These are phyloP conservation scores for Neodiprion lecontei DNA, from an alignment of 1,140 invertebrate genomes.

Conservation along the genomic window DNA sequence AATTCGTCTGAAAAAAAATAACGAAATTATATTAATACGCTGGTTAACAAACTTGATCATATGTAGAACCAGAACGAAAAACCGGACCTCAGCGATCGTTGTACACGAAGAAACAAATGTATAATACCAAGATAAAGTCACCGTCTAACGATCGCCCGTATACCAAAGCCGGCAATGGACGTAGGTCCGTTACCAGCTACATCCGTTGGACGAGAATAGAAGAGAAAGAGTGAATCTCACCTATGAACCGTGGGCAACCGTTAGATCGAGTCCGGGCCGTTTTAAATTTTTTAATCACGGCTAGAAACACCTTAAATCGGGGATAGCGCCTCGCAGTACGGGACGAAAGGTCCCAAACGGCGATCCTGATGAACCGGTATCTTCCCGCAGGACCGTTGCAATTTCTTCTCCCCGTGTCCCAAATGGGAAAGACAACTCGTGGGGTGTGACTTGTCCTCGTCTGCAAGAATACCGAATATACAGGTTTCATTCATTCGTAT, in stretches of 20 bases:
- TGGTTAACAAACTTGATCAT: no score
- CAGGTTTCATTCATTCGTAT: constrained; percentile 58
- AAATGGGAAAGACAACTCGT: constrained; percentile 2
- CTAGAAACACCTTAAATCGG: constrained; percentile 22
- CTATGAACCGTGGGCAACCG: constrained; percentile 44
- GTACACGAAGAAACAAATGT: no score
- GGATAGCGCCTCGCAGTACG: constrained; percentile 20
- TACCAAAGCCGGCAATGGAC: no score
- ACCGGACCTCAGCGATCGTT: no score
- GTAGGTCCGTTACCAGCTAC: no score
- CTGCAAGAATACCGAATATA: constrained; percentile 39
- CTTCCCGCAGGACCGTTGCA: constrained; percentile 57
- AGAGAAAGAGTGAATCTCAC: constrained; percentile 22
- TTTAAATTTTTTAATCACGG: constrained; percentile 39
- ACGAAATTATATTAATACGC: no score
- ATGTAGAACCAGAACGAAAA: no score
- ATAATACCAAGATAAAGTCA: no score
- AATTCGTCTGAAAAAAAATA: no score
- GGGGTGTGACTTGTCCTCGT: not conserved
- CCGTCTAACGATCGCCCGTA: no score
- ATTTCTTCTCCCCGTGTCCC: not conserved
- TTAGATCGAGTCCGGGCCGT: constrained; percentile 38
- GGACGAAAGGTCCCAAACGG: constrained; percentile 54
- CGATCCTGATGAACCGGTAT: constrained; percentile 57
- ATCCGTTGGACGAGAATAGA: no score